Percentiles rank a stretch among this genome's conserved stretches.
Conservation (phyloP, 1,140 invertebrate species). For the Goniozus legneri region DNA sequence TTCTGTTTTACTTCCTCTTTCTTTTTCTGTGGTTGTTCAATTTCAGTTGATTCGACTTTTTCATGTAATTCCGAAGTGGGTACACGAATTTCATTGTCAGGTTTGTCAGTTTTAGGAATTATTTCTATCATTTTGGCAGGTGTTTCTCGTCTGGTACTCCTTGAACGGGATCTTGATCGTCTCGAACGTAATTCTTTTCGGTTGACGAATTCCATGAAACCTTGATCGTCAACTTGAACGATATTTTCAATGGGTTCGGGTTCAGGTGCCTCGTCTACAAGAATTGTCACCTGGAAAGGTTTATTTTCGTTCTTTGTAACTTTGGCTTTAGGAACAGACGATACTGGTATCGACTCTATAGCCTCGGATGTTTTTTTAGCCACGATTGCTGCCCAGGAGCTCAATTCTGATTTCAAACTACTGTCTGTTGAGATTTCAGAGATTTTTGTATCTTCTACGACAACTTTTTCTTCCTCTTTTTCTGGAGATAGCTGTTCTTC, state of each 20-base stretch:
- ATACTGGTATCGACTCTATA: constrained; percentile 3
- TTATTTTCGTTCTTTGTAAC: not conserved
- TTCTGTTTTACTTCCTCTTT: constrained; percentile 3
- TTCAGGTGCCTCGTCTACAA: constrained; percentile 35
- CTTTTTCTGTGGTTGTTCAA: not conserved
- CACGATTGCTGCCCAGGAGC: constrained; percentile 33
- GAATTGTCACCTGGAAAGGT: constrained; percentile 40
- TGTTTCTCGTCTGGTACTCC: constrained; percentile 32
- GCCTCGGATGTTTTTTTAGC: constrained; percentile 24
- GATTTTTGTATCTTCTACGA: not conserved
- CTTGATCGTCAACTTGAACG: constrained; percentile 51
- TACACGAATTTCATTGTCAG: too few species aligned
- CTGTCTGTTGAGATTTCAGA: not conserved
- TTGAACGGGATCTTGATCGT: constrained; percentile 49
- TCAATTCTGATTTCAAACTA: constrained; percentile 5
- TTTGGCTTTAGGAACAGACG: not conserved
- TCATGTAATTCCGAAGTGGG: too few species aligned
- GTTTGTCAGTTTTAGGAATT: constrained; percentile 1
- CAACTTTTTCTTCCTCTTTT: not conserved
- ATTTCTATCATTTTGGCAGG: too few species aligned
- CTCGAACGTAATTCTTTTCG: constrained; percentile 46
- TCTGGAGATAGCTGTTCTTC: constrained; percentile 6
- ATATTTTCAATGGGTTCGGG: constrained; percentile 39
- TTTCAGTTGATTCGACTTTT: constrained; percentile 1
- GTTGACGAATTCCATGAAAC: constrained; percentile 52